Evolutionary conservation across 2,888 invertebrate species (phyloP).

Genomic region (Protonemura montana): DNA sequence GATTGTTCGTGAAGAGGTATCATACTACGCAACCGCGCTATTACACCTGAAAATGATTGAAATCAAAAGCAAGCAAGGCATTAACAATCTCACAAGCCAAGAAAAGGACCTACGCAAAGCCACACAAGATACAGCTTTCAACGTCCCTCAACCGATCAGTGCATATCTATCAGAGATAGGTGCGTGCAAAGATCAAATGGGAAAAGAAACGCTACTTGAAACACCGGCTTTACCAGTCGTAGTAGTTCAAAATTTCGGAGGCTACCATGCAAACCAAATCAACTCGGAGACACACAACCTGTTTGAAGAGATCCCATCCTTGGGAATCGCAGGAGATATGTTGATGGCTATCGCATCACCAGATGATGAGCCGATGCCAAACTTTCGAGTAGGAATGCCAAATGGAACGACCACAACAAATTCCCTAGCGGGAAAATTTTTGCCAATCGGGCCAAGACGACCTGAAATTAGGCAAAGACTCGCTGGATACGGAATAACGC

Average conservation of each 20-base stretch:
- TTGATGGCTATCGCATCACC: conserved; percentile 54
- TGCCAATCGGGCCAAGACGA: conserved; percentile 51
- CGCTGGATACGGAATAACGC: conserved; percentile 52
- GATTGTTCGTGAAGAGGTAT: conserved; percentile 51
- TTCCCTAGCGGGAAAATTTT: conserved; percentile 51
- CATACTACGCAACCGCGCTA: conserved; percentile 53
- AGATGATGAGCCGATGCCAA: conserved; percentile 53
- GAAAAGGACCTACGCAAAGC: conserved; percentile 53
- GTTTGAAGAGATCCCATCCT: conserved; percentile 54
- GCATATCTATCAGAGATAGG: conserved; percentile 52
- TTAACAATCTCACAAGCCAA: conserved; percentile 51
- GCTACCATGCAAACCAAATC: conserved; percentile 53
- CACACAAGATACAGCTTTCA: conserved; percentile 51
- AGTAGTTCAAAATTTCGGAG: conserved; percentile 52
- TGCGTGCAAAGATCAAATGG: conserved; percentile 53
- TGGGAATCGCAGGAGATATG: conserved; percentile 55
- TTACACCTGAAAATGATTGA: conserved; percentile 51
- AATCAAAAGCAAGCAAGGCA: conserved; percentile 52
- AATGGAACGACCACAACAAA: conserved; percentile 48
- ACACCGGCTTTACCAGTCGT: conserved; percentile 52
- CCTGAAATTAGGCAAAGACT: conserved; percentile 49
- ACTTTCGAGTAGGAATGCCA: conserved; percentile 53
- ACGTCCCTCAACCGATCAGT: conserved; percentile 53
- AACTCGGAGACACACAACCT: conserved; percentile 53
- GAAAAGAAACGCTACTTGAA: conserved; percentile 52